phyloP scores from a whole-genome alignment of 2,888 invertebrate species.

The Pedicia rivosa region DNA sequence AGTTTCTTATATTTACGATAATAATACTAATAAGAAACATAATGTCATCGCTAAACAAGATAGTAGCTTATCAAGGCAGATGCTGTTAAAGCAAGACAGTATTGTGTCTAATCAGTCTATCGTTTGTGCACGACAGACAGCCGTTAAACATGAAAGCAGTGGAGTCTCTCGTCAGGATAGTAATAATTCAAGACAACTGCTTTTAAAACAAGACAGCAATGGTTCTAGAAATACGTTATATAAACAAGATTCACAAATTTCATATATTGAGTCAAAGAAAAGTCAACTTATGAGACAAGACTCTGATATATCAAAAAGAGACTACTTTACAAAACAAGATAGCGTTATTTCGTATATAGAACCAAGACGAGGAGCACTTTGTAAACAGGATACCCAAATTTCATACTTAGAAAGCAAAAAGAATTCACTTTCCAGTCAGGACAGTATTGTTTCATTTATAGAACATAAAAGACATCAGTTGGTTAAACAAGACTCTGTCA shows the following conservation, averaged over 20 bases:
- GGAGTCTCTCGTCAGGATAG: conserved; percentile 18
- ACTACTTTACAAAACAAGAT: conserved; percentile 23
- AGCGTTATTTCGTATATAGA: conserved; percentile 22
- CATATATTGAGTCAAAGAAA: conserved; percentile 29
- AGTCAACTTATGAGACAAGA: conserved; percentile 16
- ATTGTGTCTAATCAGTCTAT: conserved; percentile 21
- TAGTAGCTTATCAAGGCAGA: conserved; percentile 25
- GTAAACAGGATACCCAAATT: conserved; percentile 20
- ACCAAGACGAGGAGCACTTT: conserved; percentile 20
- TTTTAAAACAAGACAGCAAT: conserved; percentile 29
- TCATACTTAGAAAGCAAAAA: conserved; percentile 17
- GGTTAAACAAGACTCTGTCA: conserved; percentile 30
- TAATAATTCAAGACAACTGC: conserved; percentile 26
- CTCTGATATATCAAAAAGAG: conserved; percentile 18
- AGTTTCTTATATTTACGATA: conserved; percentile 40
- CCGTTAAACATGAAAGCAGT: conserved; percentile 29
- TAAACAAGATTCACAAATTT: conserved; percentile 31
- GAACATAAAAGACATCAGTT: conserved; percentile 28
- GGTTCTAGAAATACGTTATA: conserved; percentile 28
- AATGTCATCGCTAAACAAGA: conserved; percentile 30
- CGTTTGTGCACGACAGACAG: conserved; percentile 27
- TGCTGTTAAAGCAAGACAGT: conserved; percentile 15
- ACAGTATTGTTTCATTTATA: conserved; percentile 19
- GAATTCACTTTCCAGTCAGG: conserved; percentile 15
- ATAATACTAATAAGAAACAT: conserved; percentile 25